These are phyloP conservation scores for Thalassaphorura encarpata DNA, from an alignment of 1,140 invertebrate species.

Conservation along the genomic window DNA sequence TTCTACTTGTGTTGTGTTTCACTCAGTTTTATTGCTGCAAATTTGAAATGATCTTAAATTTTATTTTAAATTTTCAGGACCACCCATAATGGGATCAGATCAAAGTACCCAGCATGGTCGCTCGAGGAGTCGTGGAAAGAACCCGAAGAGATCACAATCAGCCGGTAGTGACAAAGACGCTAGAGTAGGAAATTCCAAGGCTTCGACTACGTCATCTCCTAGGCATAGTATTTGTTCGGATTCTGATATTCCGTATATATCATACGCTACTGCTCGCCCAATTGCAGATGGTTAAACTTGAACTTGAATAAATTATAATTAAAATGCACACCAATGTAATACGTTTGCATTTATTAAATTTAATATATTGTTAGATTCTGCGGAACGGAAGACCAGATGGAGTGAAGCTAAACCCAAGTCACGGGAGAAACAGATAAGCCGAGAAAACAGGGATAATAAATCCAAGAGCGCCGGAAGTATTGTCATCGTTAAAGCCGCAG, in stretches of 20 bases:
- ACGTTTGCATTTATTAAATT: too few species aligned
- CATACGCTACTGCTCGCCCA: slow-evolving; percentile 82
- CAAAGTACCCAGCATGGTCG: slow-evolving; percentile 30
- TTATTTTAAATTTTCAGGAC: neutral
- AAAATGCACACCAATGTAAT: too few species aligned
- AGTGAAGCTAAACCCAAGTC: slow-evolving; percentile 22
- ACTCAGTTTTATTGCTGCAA: too few species aligned
- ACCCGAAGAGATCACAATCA: slow-evolving; percentile 31
- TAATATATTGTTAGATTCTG: slow-evolving; percentile 12
- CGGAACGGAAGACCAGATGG: slow-evolving; percentile 27
- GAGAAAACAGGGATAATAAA: slow-evolving; percentile 29
- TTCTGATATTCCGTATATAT: slow-evolving; percentile 85
- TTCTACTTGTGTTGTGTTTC: too few species aligned
- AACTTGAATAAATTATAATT: too few species aligned
- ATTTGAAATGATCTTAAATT: neutral
- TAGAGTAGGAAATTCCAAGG: slow-evolving; percentile 40
- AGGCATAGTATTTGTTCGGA: slow-evolving; percentile 78
- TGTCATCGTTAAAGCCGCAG: slow-evolving; percentile 70
- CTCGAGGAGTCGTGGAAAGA: slow-evolving; percentile 22
- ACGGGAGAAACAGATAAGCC: slow-evolving; percentile 28
- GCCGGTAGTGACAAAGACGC: slow-evolving; percentile 20
- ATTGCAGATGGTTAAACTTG: slow-evolving; percentile 48
- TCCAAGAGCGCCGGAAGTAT: slow-evolving; percentile 47
- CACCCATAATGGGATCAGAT: slow-evolving; percentile 30
- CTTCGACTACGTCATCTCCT: slow-evolving; percentile 50